phyloP scores from a whole-genome alignment of 2,797 vertebrate species.

The Brachyalestes nurse region DNA sequence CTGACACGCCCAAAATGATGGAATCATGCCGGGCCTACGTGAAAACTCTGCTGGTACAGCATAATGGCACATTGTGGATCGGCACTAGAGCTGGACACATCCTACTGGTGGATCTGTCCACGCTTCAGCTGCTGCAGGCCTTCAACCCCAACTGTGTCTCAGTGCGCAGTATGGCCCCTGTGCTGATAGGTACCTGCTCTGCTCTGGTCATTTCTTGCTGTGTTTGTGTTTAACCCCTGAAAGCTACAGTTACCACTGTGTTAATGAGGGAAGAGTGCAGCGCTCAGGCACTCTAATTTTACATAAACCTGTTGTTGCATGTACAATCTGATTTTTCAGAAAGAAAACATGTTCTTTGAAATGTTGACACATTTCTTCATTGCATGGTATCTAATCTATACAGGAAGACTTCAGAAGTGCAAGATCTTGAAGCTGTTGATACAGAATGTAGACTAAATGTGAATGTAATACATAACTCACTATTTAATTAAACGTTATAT shows the following conservation, averaged over 20 bases:
- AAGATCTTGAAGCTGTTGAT: no score
- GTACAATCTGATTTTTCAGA: not conserved
- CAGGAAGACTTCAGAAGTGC: no score
- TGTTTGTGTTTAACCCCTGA: not conserved
- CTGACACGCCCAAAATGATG: constrained; percentile 49
- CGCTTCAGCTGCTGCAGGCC: constrained; percentile 81
- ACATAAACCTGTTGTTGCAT: not conserved
- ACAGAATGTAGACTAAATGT: not conserved
- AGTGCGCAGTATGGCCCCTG: constrained; percentile 81
- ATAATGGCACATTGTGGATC: constrained; percentile 88
- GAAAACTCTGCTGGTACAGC: constrained; percentile 90
- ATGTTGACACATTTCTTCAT: no score
- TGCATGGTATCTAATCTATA: no score
- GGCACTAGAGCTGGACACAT: constrained; percentile 91
- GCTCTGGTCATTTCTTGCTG: not conserved
- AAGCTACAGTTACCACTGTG: not conserved
- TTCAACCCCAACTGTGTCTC: constrained; percentile 82
- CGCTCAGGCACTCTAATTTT: no score
- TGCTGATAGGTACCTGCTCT: constrained; percentile 79
- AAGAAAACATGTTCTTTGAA: not conserved
- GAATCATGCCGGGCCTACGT: constrained; percentile 81
- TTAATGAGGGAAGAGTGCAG: no score
- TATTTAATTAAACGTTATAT: no score
- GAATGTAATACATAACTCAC: not conserved
- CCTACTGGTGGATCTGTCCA: constrained; percentile 88